These are phyloP conservation scores for Proterorhinus semilunaris DNA, from an alignment of 2,113 vertebrate genomes.

Conservation along the genomic window DNA sequence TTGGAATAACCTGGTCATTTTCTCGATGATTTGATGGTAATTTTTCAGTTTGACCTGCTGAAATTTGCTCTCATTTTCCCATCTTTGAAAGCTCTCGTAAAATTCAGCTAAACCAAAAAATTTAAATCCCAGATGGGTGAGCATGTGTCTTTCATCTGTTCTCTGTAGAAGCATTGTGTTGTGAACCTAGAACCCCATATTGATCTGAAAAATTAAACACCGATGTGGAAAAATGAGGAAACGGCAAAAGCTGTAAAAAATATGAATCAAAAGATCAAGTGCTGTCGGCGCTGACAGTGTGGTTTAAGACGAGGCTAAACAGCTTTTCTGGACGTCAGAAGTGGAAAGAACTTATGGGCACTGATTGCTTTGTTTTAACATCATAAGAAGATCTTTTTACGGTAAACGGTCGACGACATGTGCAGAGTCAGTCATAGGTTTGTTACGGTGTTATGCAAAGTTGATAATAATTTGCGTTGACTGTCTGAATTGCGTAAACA, in stretches of 20 bases:
- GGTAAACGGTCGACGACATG: background rate
- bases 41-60: no score
- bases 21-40: no score
- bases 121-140: conserved; percentile 12
- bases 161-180: conserved; percentile 3
- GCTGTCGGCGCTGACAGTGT: conserved; percentile 28
- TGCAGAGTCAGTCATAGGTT: background rate
- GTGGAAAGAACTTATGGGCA: conserved; percentile 20
- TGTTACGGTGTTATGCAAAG: background rate
- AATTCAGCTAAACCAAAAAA: no score
- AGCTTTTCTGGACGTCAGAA: conserved; percentile 25
- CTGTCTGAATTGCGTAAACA: background rate
- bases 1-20: no score
- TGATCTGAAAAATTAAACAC: conserved; percentile 43
- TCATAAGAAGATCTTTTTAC: conserved; percentile 41
- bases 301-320: conserved; percentile 36
- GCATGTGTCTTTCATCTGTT: conserved; percentile 44
- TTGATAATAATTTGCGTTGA: conserved; percentile 9
- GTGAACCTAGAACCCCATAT: conserved; percentile 24
- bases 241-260: conserved; percentile 12
- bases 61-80: no score
- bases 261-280: conserved; percentile 27
- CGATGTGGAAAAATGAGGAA: conserved; percentile 22
- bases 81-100: no score
- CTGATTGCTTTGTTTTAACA: conserved; percentile 34